Evolutionary conservation across 2,888 invertebrate species (phyloP).

Genomic region (Drosophila prostipennis): DNA sequence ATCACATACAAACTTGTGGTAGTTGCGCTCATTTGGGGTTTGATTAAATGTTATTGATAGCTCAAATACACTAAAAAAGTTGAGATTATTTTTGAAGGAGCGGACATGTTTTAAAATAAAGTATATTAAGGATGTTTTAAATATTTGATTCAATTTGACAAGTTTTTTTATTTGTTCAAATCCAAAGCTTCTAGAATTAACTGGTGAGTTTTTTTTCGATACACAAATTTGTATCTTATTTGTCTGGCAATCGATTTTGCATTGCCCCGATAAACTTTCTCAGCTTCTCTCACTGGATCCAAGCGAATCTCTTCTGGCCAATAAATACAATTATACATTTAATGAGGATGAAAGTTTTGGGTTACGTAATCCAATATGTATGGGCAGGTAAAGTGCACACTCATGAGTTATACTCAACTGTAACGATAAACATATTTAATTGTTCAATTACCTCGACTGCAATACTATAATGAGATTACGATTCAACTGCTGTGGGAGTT

Average conservation of each 20-base stretch:
- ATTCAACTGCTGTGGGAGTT: constrained; percentile 30
- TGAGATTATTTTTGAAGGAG: too few species aligned
- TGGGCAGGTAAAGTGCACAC: constrained; percentile 52
- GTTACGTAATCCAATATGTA: constrained; percentile 56
- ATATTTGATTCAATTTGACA: too few species aligned
- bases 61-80: constrained; percentile 3
- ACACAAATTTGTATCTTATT: neutral
- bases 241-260: constrained; percentile 52
- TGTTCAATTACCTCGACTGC: constrained; percentile 48
- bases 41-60: constrained; percentile 72
- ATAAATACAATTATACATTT: constrained; percentile 36
- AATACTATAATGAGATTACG: constrained; percentile 47
- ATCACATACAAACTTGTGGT: constrained; percentile 13
- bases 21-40: constrained; percentile 54
- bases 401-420: constrained; percentile 42
- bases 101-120: too few species aligned
- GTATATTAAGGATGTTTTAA: too few species aligned
- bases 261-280: neutral
- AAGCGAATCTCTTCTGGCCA: constrained; percentile 19
- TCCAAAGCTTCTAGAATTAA: neutral
- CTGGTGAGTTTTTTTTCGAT: neutral
- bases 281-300: neutral
- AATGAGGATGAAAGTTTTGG: constrained; percentile 48
- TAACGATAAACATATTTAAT: constrained; percentile 55
- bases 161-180: too few species aligned